phyloP scores from a whole-genome alignment of 2,797 vertebrate species.

The Rhinatrema bivittatum region DNA sequence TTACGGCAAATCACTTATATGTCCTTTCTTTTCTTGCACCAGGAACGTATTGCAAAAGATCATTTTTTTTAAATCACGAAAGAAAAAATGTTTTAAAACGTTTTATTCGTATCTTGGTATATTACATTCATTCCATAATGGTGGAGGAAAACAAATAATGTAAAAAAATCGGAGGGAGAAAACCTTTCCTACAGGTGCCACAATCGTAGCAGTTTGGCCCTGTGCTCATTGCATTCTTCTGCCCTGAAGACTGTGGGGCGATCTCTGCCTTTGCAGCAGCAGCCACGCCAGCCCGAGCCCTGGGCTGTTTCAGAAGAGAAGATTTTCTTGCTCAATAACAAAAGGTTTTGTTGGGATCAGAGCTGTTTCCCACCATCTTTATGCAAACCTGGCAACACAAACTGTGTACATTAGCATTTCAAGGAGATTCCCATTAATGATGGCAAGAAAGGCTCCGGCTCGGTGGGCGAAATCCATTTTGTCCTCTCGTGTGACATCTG shows the following conservation, averaged over 20 bases:
- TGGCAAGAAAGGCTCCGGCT: slow-evolving; percentile 85
- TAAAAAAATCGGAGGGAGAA: slow-evolving; percentile 17
- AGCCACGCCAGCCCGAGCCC: slow-evolving; percentile 47
- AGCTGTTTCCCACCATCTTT: slow-evolving; percentile 78
- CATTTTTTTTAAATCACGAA: slow-evolving; percentile 16
- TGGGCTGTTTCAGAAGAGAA: slow-evolving; percentile 60
- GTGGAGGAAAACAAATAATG: slow-evolving; percentile 20
- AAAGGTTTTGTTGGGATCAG: slow-evolving; percentile 72
- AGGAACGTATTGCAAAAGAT: too few species aligned
- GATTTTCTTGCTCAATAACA: slow-evolving; percentile 75
- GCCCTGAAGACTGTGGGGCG: slow-evolving; percentile 43
- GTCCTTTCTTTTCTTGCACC: too few species aligned
- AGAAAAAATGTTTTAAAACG: not conserved
- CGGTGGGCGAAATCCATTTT: slow-evolving; percentile 80
- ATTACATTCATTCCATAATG: slow-evolving; percentile 5
- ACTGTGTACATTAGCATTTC: slow-evolving; percentile 89
- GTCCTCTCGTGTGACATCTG: slow-evolving; percentile 90
- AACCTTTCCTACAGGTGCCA: slow-evolving; percentile 9
- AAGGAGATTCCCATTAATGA: slow-evolving; percentile 81
- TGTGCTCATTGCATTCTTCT: slow-evolving; percentile 34
- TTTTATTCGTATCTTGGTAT: slow-evolving; percentile 15
- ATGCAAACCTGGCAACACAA: slow-evolving; percentile 78
- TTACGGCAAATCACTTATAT: too few species aligned
- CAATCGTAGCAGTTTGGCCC: slow-evolving; percentile 1
- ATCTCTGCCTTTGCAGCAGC: slow-evolving; percentile 40